Evolutionary conservation across 2,113 vertebrate species (phyloP).

Genomic region (Condylura cristata): DNA sequence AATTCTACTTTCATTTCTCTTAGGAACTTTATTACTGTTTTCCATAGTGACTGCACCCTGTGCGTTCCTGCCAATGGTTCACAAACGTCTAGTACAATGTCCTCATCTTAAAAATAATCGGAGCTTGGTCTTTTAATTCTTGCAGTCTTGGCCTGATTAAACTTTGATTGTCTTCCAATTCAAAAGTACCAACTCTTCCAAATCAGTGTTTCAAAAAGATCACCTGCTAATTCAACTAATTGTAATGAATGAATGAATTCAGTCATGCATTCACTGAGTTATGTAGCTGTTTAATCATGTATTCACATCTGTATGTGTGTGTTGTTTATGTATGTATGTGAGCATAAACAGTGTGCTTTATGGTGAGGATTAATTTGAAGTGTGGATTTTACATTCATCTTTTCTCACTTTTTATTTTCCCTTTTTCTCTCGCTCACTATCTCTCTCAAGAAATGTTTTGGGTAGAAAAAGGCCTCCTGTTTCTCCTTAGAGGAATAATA

Average conservation of each 20-base stretch:
- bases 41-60: neutral
- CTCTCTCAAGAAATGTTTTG: neutral
- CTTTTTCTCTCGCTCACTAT: neutral
- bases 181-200: neutral
- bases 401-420: neutral
- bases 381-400: neutral
- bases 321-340: neutral
- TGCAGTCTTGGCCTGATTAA: neutral
- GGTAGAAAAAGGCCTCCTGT: neutral
- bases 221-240: neutral
- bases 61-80: neutral
- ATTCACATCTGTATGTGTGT: neutral
- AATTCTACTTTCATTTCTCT: neutral
- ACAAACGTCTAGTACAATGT: neutral
- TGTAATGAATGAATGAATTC: neutral
- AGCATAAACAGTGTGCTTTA: neutral
- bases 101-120: neutral
- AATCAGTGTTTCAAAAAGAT: neutral
- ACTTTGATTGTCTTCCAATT: neutral
- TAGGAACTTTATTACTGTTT: neutral
- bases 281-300: neutral
- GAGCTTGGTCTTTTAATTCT: neutral
- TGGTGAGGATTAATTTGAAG: neutral
- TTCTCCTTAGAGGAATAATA: slow-evolving; percentile 55
- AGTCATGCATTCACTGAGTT: neutral